Conservation (phyloP, 2,888 invertebrate species). For the Rugalucina vietnamica region DNA sequence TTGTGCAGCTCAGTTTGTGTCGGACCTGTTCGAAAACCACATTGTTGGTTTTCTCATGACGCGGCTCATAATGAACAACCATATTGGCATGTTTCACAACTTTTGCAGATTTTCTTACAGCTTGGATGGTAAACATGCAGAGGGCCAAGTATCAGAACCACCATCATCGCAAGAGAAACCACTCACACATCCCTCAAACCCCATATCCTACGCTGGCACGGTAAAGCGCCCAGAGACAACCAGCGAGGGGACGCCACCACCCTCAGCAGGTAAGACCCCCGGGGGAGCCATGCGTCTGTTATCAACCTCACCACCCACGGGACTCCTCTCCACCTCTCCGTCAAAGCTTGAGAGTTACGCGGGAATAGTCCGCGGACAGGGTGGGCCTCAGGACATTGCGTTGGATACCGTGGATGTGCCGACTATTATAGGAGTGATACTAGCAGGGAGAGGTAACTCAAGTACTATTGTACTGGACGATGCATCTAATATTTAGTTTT, state of each 20-base stretch:
- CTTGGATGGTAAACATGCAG: constrained; percentile 72
- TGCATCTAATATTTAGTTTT: not conserved
- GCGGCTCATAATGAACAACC: too few species aligned
- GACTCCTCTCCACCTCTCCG: constrained; percentile 45
- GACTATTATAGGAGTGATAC: constrained; percentile 69
- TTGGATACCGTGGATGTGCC: constrained; percentile 53
- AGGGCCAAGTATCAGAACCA: constrained; percentile 66
- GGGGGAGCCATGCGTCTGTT: constrained; percentile 51
- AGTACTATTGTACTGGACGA: not conserved
- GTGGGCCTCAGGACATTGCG: constrained; percentile 73
- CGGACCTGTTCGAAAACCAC: too few species aligned
- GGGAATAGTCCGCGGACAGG: constrained; percentile 72
- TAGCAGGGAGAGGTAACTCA: constrained; percentile 72
- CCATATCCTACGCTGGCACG: constrained; percentile 74
- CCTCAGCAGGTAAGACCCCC: constrained; percentile 76
- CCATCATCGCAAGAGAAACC: constrained; percentile 70
- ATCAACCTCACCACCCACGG: constrained; percentile 17
- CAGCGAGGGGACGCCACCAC: constrained; percentile 55
- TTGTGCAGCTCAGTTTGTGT: too few species aligned
- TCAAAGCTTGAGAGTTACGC: constrained; percentile 75
- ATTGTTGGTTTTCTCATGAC: too few species aligned
- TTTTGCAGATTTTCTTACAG: constrained; percentile 57
- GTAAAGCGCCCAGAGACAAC: constrained; percentile 61
- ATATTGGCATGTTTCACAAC: not conserved
- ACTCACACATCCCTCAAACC: constrained; percentile 68